Base-by-base conservation (phyloP, 2,113 vertebrate species). In the Chlorodrepanis virens region DNA sequence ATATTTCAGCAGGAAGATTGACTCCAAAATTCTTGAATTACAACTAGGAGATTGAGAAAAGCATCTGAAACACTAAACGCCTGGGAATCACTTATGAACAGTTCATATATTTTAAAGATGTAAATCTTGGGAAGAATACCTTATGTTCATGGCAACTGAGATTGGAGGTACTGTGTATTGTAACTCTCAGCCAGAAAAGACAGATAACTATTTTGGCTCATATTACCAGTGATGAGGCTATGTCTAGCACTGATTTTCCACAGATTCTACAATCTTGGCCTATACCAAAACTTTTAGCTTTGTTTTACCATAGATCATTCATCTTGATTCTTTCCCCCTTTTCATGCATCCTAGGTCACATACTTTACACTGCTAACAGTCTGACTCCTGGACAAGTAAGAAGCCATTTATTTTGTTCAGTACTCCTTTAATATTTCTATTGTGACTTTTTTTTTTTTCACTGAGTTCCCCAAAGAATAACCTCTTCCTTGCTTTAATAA, bases 191-290 rank as follows among this genome's bases (percentile, higher is more conserved):
- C 98, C 98, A 97, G 96, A 97, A 94, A 97, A 98, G 98, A 97
- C 96, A 96, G 98, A 98, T 98, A 98, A 98, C 98, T 98, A 97
- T 98, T 98, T 98, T 98, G 98, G 98, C 98, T 98, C 96, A 93
- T 96, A 83, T 98, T 98, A 96, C 97, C 91, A 83, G 95, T 96
- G 98, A 98, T 98, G 98, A 98, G 98, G 96, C 98, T 96, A 98
- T 97, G 98, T 98, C 98, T 98, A 98, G 97, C 68, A 77, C 95
- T 97, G 97, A 98, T 98, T 98, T 98, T 98, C 98, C 98, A 97
- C 97, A 98, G 98, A 97, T 98, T 98, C 96, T 94, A 98, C 97
- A 97, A 96, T 97, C 96, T 97, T 98, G 97, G 97, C 97, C 97
- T 97, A 94, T 72, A 97, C 97, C 97, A 95, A 97, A 98, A 97